Percentiles rank a stretch among this genome's conserved stretches.
These are phyloP conservation scores for Rhadinocentrus ornatus DNA, from an alignment of 2,797 vertebrate genomes.

Conservation along the genomic window DNA sequence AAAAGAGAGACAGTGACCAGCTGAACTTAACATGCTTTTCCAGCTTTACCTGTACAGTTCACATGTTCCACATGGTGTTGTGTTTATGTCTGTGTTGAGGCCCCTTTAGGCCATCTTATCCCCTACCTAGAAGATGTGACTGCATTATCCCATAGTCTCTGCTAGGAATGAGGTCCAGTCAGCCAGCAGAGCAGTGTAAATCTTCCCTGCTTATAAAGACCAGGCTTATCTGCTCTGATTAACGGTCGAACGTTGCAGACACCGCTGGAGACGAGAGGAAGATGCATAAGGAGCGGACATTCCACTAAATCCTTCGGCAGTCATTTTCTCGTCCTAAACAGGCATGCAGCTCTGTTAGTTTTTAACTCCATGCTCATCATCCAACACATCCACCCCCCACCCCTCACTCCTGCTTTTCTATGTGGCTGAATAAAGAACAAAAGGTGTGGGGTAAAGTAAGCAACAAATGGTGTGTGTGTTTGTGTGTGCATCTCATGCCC, in stretches of 20 bases:
- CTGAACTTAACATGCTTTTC: slow-evolving; percentile 31
- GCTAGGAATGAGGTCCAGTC: slow-evolving; percentile 63
- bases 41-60: slow-evolving; percentile 32
- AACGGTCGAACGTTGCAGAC: slow-evolving; percentile 64
- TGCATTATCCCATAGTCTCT: slow-evolving; percentile 63
- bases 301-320: slow-evolving; percentile 56
- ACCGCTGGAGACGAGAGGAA: slow-evolving; percentile 60
- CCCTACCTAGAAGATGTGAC: slow-evolving; percentile 47
- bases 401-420: slow-evolving; percentile 15
- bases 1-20: slow-evolving; percentile 20
- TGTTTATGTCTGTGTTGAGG: slow-evolving; percentile 34
- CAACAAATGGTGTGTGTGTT: slow-evolving; percentile 70
- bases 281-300: slow-evolving; percentile 75
- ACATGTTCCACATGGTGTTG: slow-evolving; percentile 5
- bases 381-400: background rate
- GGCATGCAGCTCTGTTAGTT: slow-evolving; percentile 53
- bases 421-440: slow-evolving; percentile 57
- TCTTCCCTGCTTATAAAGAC: slow-evolving; percentile 74
- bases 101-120: slow-evolving; percentile 57
- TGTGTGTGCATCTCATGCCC: slow-evolving; percentile 44
- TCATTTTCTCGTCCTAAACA: slow-evolving; percentile 36
- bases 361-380: slow-evolving; percentile 37
- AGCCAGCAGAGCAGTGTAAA: slow-evolving; percentile 69
- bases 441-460: slow-evolving; percentile 72
- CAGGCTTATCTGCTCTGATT: slow-evolving; percentile 78